Evolutionary conservation across 2,113 vertebrate species (phyloP).

Genomic region (Ia io): DNA sequence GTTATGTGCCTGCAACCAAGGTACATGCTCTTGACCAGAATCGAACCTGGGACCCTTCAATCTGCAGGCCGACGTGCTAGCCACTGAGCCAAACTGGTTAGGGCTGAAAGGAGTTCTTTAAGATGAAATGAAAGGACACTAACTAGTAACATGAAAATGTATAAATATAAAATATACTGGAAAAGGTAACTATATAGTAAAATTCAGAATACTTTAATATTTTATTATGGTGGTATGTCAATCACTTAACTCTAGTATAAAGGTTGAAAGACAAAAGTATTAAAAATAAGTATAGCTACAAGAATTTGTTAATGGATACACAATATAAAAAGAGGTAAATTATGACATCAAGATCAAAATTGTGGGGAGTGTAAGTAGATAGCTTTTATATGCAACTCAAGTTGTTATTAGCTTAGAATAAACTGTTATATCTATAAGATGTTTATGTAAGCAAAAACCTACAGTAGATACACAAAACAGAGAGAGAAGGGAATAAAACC

Average conservation of each 20-base stretch:
- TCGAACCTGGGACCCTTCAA: too few relatives aligned
- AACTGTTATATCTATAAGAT: background rate
- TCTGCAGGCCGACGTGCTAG: too few relatives aligned
- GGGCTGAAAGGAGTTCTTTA: background rate
- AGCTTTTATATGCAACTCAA: background rate
- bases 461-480: background rate
- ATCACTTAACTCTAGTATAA: background rate
- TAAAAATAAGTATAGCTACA: background rate
- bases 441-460: background rate
- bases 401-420: background rate
- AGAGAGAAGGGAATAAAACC: background rate
- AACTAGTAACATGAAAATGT: background rate
- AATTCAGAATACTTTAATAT: background rate
- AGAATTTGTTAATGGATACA: background rate
- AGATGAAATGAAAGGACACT: background rate
- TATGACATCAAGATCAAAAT: background rate
- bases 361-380: background rate
- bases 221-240: background rate
- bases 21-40: too few relatives aligned
- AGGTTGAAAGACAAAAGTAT: background rate
- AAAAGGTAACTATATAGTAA: background rate
- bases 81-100: too few relatives aligned
- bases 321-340: constrained; percentile 2
- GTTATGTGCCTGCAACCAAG: too few relatives aligned
- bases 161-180: background rate